A percentile compares a stretch with the other conserved stretches of the same genome.
Conservation (phyloP, 1,140 invertebrate species). For the Drosophila biarmipes region DNA sequence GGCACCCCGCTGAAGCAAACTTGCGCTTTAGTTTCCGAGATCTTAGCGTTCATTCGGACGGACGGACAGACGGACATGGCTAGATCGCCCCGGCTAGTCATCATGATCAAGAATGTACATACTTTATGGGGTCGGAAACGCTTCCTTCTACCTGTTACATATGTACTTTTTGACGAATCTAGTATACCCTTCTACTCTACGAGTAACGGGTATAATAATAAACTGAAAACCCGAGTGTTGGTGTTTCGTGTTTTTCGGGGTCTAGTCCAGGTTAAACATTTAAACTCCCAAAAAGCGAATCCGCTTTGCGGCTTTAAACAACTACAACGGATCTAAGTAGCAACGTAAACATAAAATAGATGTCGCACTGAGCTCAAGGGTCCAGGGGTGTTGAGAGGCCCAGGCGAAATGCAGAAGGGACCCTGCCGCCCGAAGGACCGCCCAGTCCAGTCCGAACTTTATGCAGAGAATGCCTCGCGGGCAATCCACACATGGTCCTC, state of each 20-base stretch:
- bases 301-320: conserved; percentile 78
- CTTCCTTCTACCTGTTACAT: too few species aligned
- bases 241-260: conserved; percentile 7
- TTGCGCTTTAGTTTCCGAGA: too few species aligned
- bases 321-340: conserved; percentile 62
- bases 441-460: conserved; percentile 50
- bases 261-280: conserved; percentile 55
- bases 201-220: too few species aligned
- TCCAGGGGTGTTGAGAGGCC: not conserved
- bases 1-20: too few species aligned
- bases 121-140: too few species aligned
- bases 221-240: too few species aligned
- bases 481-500: conserved; percentile 27
- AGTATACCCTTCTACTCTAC: too few species aligned
- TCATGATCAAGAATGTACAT: too few species aligned
- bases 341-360: conserved; percentile 78
- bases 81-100: too few species aligned
- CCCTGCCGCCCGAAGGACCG: conserved; percentile 51
- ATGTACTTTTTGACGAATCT: too few species aligned
- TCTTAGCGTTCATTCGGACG: too few species aligned
- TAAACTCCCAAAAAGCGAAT: conserved; percentile 63
- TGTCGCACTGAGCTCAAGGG: conserved; percentile 46
- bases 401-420: conserved; percentile 13
- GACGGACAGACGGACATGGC: too few species aligned
- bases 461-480: conserved; percentile 63